phyloP scores from a whole-genome alignment of 2,888 invertebrate species.

The Heteromurus nitidus region DNA sequence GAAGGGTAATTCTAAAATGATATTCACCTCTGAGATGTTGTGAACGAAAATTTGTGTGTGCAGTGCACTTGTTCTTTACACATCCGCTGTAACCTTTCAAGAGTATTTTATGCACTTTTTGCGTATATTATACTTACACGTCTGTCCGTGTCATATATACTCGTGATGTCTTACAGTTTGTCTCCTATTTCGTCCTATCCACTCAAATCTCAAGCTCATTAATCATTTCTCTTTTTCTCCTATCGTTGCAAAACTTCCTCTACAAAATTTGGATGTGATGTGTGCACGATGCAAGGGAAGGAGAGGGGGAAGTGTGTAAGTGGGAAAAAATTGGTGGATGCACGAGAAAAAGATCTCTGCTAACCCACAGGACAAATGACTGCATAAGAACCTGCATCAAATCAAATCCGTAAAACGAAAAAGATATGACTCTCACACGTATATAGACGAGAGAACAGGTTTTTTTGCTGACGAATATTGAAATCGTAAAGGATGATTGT shows the following conservation, averaged over 20 bases:
- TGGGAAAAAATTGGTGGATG: not conserved
- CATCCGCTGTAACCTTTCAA: too few relatives aligned
- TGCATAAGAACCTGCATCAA: conserved; percentile 28
- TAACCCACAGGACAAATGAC: conserved; percentile 28
- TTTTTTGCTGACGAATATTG: conserved; percentile 14
- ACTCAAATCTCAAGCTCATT: conserved; percentile 19
- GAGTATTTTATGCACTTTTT: too few relatives aligned
- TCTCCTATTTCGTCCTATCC: conserved; percentile 12
- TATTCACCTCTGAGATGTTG: not conserved
- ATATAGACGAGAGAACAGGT: conserved; percentile 21
- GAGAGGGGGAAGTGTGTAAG: conserved; percentile 1
- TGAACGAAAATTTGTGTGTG: too few relatives aligned
- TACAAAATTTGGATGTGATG: conserved; percentile 13
- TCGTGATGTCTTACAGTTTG: too few relatives aligned
- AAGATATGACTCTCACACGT: not conserved
- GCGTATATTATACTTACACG: too few relatives aligned
- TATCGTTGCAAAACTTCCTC: conserved; percentile 24
- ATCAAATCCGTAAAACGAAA: not conserved
- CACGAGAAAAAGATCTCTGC: not conserved
- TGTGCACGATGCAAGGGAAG: not conserved
- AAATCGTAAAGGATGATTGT: conserved; percentile 13
- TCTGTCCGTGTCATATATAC: not conserved
- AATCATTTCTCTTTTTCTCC: conserved; percentile 41
- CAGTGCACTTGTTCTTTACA: too few relatives aligned
- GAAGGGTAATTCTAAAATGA: conserved; percentile 16